A percentile compares a stretch with the other conserved stretches of the same genome.
These are phyloP conservation scores for Copsychus sechellarum DNA, from an alignment of 2,113 vertebrate genomes.

Conservation along the genomic window DNA sequence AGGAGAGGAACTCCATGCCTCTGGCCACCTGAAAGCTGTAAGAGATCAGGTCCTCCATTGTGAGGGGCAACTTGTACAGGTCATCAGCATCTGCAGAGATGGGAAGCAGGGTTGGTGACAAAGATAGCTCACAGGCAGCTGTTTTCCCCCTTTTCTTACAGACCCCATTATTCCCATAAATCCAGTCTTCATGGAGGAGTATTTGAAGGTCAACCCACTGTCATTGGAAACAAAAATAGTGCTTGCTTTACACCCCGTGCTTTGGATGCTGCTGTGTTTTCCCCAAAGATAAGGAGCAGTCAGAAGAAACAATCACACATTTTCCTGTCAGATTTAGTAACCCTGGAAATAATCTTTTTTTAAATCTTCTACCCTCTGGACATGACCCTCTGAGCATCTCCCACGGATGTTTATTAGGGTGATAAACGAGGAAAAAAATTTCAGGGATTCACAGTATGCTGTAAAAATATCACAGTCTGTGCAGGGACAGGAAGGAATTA, in stretches of 20 bases:
- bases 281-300: conserved; percentile 61
- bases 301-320: conserved; percentile 58
- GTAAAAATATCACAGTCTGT: conserved; percentile 72
- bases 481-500: conserved; percentile 75
- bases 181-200: conserved; percentile 16
- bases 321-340: conserved; percentile 76
- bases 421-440: conserved; percentile 78
- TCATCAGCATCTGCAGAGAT: conserved; percentile 64
- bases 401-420: conserved; percentile 81
- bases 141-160: not conserved
- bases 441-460: conserved; percentile 72
- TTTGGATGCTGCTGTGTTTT: conserved; percentile 44
- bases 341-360: conserved; percentile 77
- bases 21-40: conserved; percentile 96
- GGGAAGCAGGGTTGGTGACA: not conserved
- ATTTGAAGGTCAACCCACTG: conserved; percentile 53
- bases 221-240: conserved; percentile 43
- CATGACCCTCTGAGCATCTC: conserved; percentile 66
- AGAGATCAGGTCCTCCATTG: conserved; percentile 91
- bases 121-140: not conserved
- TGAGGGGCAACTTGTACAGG: conserved; percentile 78
- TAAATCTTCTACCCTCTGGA: conserved; percentile 74
- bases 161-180: not conserved
- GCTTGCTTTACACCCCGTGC: not conserved
- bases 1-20: conserved; percentile 96